A percentile compares a stretch with the other conserved stretches of the same genome.
Evolutionary conservation across 2,113 vertebrate genomes (phyloP).

Genomic region (Corynorhinus townsendii): DNA sequence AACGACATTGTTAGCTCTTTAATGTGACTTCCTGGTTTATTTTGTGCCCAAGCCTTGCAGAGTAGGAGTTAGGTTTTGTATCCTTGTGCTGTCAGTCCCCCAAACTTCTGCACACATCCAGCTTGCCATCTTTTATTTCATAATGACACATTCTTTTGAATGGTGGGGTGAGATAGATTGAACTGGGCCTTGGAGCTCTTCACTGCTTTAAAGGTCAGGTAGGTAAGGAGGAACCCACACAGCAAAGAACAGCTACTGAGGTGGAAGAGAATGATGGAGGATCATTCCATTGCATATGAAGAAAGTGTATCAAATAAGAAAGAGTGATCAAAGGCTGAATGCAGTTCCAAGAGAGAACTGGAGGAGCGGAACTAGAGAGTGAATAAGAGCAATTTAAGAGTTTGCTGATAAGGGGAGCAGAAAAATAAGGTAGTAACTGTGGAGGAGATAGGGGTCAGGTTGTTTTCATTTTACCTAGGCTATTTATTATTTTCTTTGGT

Average conservation of each 20-base stretch:
- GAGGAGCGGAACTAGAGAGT: background rate
- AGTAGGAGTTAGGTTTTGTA: background rate
- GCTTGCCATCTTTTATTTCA: background rate
- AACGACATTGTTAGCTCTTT: background rate
- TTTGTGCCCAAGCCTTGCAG: background rate
- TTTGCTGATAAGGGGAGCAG: background rate
- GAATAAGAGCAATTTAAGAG: background rate
- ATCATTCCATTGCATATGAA: background rate
- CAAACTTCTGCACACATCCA: background rate
- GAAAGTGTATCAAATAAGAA: background rate
- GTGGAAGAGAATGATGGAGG: background rate
- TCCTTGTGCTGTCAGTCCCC: background rate
- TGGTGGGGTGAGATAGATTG: background rate
- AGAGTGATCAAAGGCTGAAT: background rate
- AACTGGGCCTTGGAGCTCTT: background rate
- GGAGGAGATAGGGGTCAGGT: background rate
- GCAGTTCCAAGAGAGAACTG: background rate
- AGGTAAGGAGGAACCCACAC: background rate
- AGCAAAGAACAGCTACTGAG: background rate
- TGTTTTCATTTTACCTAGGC: background rate
- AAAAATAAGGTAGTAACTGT: background rate
- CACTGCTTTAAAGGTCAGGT: background rate
- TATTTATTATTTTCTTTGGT: background rate
- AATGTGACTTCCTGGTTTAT: background rate
- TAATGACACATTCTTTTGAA: background rate